Conservation (phyloP, 2,888 invertebrate species). For the Endotricha flammealis region DNA sequence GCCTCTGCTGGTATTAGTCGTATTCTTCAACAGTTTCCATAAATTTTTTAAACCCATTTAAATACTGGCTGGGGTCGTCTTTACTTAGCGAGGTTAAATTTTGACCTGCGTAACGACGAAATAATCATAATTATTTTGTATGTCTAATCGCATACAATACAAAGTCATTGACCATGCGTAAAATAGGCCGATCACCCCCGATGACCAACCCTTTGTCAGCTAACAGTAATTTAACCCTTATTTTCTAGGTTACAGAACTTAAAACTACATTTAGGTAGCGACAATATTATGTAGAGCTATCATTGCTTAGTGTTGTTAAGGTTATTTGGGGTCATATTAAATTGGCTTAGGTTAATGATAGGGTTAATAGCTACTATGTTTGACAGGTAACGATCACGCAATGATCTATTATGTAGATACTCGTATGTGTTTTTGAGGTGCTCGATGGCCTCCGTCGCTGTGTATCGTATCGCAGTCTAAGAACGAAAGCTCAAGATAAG, state of each 20-base stretch:
- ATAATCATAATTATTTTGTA: too few relatives aligned
- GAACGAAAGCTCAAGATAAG: too few relatives aligned
- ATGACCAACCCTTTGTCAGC: slow-evolving; percentile 27
- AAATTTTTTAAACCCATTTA: too few relatives aligned
- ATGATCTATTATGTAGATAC: slow-evolving; percentile 1
- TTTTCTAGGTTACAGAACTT: slow-evolving; percentile 19
- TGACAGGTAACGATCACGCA: background rate
- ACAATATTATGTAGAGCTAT: too few relatives aligned
- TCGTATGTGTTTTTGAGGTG: too few relatives aligned
- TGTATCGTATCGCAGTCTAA: too few relatives aligned
- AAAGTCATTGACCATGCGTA: slow-evolving; percentile 26
- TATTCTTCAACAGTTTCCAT: too few relatives aligned
- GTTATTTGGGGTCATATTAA: background rate
- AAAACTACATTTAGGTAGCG: slow-evolving; percentile 24
- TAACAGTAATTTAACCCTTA: slow-evolving; percentile 23
- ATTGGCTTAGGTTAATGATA: background rate
- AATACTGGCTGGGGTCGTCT: too few relatives aligned
- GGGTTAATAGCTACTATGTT: background rate
- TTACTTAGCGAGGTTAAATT: too few relatives aligned
- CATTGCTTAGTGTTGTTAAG: background rate
- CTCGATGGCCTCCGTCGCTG: too few relatives aligned
- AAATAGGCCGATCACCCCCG: slow-evolving; percentile 39
- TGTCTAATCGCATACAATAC: slow-evolving; percentile 19
- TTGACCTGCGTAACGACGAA: too few relatives aligned
- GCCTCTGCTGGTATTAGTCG: too few relatives aligned